Percentiles rank a stretch among this genome's conserved stretches.
phyloP scores from a whole-genome alignment of 1,140 invertebrate genomes.

The Glomeris maerens region DNA sequence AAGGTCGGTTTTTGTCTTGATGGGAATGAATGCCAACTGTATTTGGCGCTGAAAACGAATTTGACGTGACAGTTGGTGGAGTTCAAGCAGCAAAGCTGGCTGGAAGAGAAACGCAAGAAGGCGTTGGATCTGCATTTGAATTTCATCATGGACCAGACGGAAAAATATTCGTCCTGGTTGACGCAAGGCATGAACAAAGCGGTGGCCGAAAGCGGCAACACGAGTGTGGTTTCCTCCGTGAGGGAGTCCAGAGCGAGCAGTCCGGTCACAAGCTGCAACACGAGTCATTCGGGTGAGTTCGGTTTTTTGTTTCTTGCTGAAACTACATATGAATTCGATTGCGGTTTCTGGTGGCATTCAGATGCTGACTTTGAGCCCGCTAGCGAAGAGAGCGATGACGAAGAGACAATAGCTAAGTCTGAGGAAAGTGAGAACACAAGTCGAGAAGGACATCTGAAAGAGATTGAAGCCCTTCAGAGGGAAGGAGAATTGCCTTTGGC shows the following conservation, averaged over 20 bases:
- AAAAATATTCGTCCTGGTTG: conserved; percentile 86
- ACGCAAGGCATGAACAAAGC: conserved; percentile 62
- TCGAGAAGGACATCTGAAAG: conserved; percentile 44
- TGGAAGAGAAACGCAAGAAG: conserved; percentile 89
- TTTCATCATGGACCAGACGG: conserved; percentile 97
- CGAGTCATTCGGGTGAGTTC: conserved; percentile 3
- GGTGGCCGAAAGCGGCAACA: conserved; percentile 10
- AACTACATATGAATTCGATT: too few species aligned
- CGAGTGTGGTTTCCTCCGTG: conserved; percentile 13
- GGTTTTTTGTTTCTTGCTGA: neutral
- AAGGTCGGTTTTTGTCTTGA: conserved; percentile 43
- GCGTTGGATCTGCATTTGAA: conserved; percentile 93
- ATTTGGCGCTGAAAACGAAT: neutral
- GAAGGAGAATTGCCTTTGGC: conserved; percentile 85
- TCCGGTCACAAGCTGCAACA: conserved; percentile 3
- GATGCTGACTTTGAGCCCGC: conserved; percentile 61
- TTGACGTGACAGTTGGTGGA: conserved; percentile 56
- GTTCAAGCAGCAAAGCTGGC: conserved; percentile 77
- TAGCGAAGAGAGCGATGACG: conserved; percentile 71
- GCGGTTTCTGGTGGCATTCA: neutral
- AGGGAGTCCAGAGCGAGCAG: conserved; percentile 10
- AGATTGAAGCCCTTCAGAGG: conserved; percentile 71
- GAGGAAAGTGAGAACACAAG: conserved; percentile 57
- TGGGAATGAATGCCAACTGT: neutral
- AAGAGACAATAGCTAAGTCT: conserved; percentile 79